phyloP scores from a whole-genome alignment of 2,113 vertebrate genomes.

The Chiloscyllium plagiosum region DNA sequence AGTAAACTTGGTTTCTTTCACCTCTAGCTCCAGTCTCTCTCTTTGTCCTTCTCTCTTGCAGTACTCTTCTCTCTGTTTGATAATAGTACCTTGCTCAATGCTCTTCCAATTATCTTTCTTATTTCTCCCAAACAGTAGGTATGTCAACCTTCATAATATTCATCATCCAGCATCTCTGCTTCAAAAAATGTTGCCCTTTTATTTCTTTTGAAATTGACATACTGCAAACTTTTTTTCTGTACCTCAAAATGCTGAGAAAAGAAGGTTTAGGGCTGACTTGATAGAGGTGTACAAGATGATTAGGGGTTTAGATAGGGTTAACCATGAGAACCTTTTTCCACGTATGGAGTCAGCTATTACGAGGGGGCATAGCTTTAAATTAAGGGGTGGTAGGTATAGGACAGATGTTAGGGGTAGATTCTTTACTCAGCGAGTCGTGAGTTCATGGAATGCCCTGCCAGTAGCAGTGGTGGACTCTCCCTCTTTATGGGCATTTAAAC shows the following conservation, averaged over 20 bases:
- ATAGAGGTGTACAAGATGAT: too few relatives aligned
- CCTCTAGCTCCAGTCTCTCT: neutral
- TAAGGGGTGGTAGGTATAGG: too few relatives aligned
- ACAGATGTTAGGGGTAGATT: too few relatives aligned
- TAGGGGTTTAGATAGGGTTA: too few relatives aligned
- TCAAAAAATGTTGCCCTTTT: neutral
- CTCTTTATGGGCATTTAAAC: too few relatives aligned
- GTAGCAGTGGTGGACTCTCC: too few relatives aligned
- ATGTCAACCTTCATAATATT: neutral
- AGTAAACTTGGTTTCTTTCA: neutral
- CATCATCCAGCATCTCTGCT: neutral
- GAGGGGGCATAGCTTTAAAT: too few relatives aligned
- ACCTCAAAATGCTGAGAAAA: neutral
- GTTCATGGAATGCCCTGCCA: too few relatives aligned
- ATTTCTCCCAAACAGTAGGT: neutral
- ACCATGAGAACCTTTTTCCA: too few relatives aligned
- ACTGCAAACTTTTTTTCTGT: neutral
- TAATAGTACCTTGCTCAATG: neutral
- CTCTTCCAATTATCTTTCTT: neutral
- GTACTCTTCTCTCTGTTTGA: neutral
- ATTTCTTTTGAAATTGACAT: neutral
- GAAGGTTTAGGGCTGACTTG: too few relatives aligned
- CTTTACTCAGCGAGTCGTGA: too few relatives aligned
- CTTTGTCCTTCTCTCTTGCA: neutral
- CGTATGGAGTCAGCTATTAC: too few relatives aligned